phyloP scores from a whole-genome alignment of 2,888 invertebrate genomes.

The Brenthis hecate region DNA sequence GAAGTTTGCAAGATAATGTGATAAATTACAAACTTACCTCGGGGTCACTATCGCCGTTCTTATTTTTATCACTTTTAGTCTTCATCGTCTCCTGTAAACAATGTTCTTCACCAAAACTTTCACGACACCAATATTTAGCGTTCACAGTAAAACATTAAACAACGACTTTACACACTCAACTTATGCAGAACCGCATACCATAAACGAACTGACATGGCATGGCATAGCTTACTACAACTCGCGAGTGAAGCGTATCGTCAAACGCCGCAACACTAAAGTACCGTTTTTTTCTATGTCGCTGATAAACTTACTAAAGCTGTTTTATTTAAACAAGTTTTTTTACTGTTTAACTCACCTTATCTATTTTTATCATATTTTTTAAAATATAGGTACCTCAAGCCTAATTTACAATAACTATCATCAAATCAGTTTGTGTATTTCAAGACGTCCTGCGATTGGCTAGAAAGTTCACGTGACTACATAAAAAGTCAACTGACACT shows the following conservation, averaged over 20 bases:
- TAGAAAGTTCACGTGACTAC: conserved; percentile 52
- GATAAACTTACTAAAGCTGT: conserved; percentile 28
- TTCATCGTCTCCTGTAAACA: conserved; percentile 81
- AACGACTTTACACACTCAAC: conserved; percentile 64
- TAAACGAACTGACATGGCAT: conserved; percentile 74
- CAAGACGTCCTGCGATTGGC: conserved; percentile 40
- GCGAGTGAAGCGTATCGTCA: conserved; percentile 53
- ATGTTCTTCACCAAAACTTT: conserved; percentile 65
- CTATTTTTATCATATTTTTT: conserved; percentile 64
- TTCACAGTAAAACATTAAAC: conserved; percentile 61
- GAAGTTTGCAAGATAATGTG: conserved; percentile 21
- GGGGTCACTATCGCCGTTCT: conserved; percentile 78
- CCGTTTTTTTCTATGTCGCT: conserved; percentile 42
- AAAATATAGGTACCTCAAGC: conserved; percentile 56
- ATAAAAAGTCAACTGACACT: conserved; percentile 57
- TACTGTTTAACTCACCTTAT: conserved; percentile 57
- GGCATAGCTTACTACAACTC: conserved; percentile 50
- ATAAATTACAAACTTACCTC: conserved; percentile 71
- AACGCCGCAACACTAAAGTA: conserved; percentile 60
- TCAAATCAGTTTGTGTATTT: conserved; percentile 18
- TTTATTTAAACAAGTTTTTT: conserved; percentile 35
- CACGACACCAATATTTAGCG: conserved; percentile 62
- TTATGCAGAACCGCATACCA: conserved; percentile 72
- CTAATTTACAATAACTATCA: conserved; percentile 56
- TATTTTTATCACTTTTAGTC: conserved; percentile 83